Evolutionary conservation across 2,888 invertebrate genomes (phyloP), one percentile per base, ranked within the genome.

Genomic region (Nymphalis urticae): DNA sequence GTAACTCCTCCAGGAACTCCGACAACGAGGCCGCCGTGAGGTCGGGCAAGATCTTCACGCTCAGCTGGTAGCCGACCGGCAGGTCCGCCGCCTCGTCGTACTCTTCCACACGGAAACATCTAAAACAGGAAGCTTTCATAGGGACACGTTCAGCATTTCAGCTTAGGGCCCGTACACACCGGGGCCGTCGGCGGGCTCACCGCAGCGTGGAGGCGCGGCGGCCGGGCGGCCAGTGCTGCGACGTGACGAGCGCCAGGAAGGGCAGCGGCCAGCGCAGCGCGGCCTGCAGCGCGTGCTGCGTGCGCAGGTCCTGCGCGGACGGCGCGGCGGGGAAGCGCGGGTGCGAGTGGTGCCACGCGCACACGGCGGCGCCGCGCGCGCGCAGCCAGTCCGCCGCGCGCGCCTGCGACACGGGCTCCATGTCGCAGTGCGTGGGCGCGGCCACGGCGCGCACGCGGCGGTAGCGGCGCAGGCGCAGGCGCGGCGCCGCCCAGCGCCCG

Each of bases 261-360:
- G 95, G 95, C 69, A 73, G 73, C 50, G 71, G 76, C 48, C 76
- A 70, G 72, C 89, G 86, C 72, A 87, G 82, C 58, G 92, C 53
- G 51, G 92, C 50, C 81, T 84, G 80, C 69, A 94, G 88, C 36
- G 93, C 92, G 48, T 92, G 87, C 86, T 96, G 96, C 50, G 95
- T 94, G 77, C 92, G 91, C 72, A 96, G 90, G 87, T 96, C 96
- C 76, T 93, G 94, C 21, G 94, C 89, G 0, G 96, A 96, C 0
- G 96, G 96, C 79, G 95, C 93, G 0, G 95, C 94, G 5, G 94
- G 93, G 88, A 96, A 96, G 32, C 90, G 87, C 2, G 96, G 96
- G 90, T 96, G 96, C 42, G 96, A 96, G 91, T 96, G 96, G 86
- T 96, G 96, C 96, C 96, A 96, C 32, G 95, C 96, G 68, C 95